A percentile compares a stretch with the other conserved stretches of the same genome.
phyloP scores from a whole-genome alignment of 2,113 vertebrate genomes.

The Muntiacus muntjak region DNA sequence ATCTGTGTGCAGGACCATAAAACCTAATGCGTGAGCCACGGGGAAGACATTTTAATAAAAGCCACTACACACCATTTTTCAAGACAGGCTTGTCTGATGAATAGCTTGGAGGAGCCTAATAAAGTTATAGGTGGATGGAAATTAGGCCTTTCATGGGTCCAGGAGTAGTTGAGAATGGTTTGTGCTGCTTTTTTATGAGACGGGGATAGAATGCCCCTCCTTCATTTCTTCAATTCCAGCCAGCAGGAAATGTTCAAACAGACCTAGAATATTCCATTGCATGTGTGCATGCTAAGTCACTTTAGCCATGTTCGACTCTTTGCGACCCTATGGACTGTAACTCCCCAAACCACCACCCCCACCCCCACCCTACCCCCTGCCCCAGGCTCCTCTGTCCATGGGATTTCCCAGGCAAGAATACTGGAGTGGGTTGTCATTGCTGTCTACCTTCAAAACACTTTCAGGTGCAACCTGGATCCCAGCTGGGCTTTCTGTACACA shows the following conservation, averaged over 20 bases:
- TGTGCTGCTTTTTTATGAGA: not conserved
- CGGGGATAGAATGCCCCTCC: not conserved
- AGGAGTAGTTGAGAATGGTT: not conserved
- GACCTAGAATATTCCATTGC: not conserved
- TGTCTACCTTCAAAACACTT: not conserved
- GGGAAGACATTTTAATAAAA: conserved; percentile 52
- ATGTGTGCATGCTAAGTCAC: not conserved
- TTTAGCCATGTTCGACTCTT: not conserved
- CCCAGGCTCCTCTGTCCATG: not conserved
- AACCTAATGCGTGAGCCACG: not conserved
- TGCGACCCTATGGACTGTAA: not conserved
- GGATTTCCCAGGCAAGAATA: not conserved
- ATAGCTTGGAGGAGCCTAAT: conserved; percentile 34
- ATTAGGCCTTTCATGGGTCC: conserved; percentile 47
- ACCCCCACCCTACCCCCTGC: rapidly evolving
- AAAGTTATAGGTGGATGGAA: conserved; percentile 63
- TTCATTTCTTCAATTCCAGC: not conserved
- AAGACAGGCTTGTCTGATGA: conserved; percentile 37
- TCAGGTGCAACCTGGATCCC: not conserved
- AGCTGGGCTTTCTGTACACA: not conserved
- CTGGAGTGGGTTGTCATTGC: not conserved
- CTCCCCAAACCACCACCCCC: not conserved
- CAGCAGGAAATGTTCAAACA: not conserved
- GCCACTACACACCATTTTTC: not conserved
- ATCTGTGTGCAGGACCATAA: not conserved